Evolutionary conservation across 2,113 vertebrate genomes (phyloP).

Genomic region (Phainopepla nitens): DNA sequence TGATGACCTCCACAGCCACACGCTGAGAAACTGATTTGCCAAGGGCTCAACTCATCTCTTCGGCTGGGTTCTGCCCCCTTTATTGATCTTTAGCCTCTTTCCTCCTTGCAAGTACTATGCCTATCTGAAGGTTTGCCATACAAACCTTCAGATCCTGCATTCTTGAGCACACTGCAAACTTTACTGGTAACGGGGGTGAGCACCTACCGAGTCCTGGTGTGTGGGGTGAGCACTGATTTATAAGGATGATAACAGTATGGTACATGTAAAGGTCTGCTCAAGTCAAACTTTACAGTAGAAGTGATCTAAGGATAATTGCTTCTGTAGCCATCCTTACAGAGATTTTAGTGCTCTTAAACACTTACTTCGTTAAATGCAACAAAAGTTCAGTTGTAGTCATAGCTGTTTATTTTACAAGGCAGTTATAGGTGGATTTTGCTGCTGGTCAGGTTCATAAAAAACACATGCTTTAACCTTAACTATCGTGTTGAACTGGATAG

Average conservation of each 20-base stretch:
- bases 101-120: neutral
- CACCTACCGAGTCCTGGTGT: neutral
- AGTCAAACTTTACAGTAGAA: neutral
- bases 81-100: neutral
- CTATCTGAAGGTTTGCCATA: neutral
- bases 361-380: conserved; percentile 52
- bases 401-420: conserved; percentile 66
- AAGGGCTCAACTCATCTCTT: neutral
- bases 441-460: conserved; percentile 29
- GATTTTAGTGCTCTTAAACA: conserved; percentile 41
- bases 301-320: conserved; percentile 60
- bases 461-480: neutral
- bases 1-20: neutral
- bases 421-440: neutral
- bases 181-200: neutral
- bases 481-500: neutral
- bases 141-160: neutral
- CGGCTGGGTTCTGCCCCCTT: neutral
- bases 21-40: neutral
- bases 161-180: neutral
- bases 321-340: conserved; percentile 70
- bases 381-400: conserved; percentile 52
- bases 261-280: neutral
- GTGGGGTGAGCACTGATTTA: neutral
- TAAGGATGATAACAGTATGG: neutral